A percentile compares a stretch with the other conserved stretches of the same genome.
Conservation (phyloP, 2,113 vertebrate species). For the Danionella cerebrum region DNA sequence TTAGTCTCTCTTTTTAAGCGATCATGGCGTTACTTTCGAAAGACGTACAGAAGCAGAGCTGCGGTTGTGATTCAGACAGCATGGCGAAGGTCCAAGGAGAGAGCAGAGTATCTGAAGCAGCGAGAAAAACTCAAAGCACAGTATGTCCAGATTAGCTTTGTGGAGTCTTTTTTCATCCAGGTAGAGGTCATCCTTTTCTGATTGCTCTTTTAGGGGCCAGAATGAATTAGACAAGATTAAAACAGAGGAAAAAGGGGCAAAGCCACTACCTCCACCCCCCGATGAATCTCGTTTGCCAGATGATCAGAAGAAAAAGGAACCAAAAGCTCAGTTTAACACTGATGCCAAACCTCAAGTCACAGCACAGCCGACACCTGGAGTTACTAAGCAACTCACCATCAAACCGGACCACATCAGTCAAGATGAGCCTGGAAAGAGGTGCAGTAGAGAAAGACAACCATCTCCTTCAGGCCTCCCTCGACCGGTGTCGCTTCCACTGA, state of each 20-base stretch:
- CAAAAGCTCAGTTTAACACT: neutral
- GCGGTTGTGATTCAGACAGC: slow-evolving; percentile 68
- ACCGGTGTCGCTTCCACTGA: slow-evolving; percentile 38
- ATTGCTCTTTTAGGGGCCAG: neutral
- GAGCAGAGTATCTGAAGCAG: slow-evolving; percentile 29
- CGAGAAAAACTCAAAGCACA: slow-evolving; percentile 44
- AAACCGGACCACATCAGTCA: neutral
- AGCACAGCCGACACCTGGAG: neutral
- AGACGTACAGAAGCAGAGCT: slow-evolving; percentile 61
- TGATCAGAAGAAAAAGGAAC: neutral
- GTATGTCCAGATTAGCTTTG: slow-evolving; percentile 49
- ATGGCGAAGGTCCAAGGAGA: slow-evolving; percentile 67
- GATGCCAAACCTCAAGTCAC: neutral
- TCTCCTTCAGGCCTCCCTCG: slow-evolving; percentile 30
- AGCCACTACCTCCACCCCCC: neutral
- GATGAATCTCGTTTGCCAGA: neutral
- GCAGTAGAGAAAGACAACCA: neutral
- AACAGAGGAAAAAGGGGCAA: neutral
- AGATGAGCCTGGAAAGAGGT: neutral
- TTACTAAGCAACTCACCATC: neutral
- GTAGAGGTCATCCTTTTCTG: slow-evolving; percentile 45
- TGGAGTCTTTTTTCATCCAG: slow-evolving; percentile 5
- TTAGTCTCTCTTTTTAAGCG: slow-evolving; percentile 51
- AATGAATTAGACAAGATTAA: neutral
- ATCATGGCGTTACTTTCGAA: slow-evolving; percentile 70